Base-by-base conservation (phyloP, 2,888 invertebrate species). In the Fabriciana adippe region DNA sequence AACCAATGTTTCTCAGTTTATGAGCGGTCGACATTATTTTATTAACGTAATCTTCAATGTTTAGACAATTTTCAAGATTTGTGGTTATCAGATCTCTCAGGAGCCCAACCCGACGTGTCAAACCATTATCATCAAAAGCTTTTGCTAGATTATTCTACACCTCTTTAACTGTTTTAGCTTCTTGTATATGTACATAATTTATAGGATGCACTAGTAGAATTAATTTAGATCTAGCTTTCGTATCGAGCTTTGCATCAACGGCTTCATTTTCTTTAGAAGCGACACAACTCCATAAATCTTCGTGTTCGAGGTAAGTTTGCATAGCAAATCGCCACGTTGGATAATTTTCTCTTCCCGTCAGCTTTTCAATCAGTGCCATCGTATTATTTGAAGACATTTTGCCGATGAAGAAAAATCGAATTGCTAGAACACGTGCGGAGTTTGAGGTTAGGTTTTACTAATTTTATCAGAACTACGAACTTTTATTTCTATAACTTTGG, bases 301-400 rank as follows among this genome's bases (percentile, higher is more conserved):
- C 74, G 47, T 75, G 73, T 26, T 74, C 51, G 6, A 74, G 57
- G 47, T 69, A 74, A 6, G 73, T 69, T 65, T 74, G 56, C 6
- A 75, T 67, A 3, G 73, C 72, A 57, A 76, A 76, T 47, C 57
- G 71, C 75, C 75, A 76, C 0, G 72, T 73, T 6, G 64, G 41
- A 60, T 74, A 75, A 41, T 75, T 76, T 1, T 74, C 74, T 62
- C 76, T 64, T 51, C 72, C 74, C 0, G 21, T 54, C 48, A 74
- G 50, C 61, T 73, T 74, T 45, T 74, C 76, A 18, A 74, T 73
- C 26, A 70, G 45, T 45, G n/a, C n/a, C n/a, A n/a, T n/a, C n/a
- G n/a, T n/a, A n/a, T n/a, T n/a, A n/a, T n/a, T n/a, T n/a, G n/a
- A n/a, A n/a, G n/a, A n/a, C n/a, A n/a, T n/a, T n/a, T n/a, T n/a